Evolutionary conservation across 2,888 invertebrate genomes (phyloP).

Genomic region (Oscheius myriophilus): DNA sequence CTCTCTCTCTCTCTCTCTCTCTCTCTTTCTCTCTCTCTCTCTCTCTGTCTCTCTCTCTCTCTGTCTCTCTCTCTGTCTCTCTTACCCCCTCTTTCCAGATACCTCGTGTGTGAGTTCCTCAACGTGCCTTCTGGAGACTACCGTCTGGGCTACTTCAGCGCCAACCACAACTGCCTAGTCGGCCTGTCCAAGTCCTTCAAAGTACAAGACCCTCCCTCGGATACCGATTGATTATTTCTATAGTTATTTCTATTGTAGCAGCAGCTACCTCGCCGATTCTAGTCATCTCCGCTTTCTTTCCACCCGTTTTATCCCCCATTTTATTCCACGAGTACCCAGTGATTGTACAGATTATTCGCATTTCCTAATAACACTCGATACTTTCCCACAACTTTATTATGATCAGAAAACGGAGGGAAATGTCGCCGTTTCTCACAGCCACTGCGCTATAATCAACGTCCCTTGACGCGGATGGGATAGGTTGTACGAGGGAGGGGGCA

Average conservation of each 20-base stretch:
- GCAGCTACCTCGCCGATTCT: not conserved
- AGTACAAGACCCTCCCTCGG: slow-evolving; percentile 15
- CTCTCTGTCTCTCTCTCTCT: no score
- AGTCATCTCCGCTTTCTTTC: slow-evolving; percentile 2
- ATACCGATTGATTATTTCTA: not conserved
- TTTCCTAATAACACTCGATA: not conserved
- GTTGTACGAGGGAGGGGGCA: no score
- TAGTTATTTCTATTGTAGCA: not conserved
- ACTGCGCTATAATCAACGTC: no score
- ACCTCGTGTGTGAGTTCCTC: slow-evolving; percentile 53
- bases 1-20: not conserved
- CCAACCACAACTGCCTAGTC: slow-evolving; percentile 43
- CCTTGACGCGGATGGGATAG: no score
- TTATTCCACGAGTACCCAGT: not conserved
- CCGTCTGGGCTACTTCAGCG: slow-evolving; percentile 51
- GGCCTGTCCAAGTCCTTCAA: slow-evolving; percentile 49
- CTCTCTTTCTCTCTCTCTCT: no score
- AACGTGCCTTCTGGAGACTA: slow-evolving; percentile 56
- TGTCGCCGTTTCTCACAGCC: no score
- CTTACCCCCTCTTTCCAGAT: slow-evolving; percentile 16
- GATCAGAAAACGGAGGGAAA: no score
- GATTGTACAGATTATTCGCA: not conserved
- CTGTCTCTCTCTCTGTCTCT: no score
- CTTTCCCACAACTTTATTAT: not conserved
- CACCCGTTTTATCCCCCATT: not conserved